Base-by-base conservation (phyloP, 2,888 invertebrate species). In the Thereva nobilitata region DNA sequence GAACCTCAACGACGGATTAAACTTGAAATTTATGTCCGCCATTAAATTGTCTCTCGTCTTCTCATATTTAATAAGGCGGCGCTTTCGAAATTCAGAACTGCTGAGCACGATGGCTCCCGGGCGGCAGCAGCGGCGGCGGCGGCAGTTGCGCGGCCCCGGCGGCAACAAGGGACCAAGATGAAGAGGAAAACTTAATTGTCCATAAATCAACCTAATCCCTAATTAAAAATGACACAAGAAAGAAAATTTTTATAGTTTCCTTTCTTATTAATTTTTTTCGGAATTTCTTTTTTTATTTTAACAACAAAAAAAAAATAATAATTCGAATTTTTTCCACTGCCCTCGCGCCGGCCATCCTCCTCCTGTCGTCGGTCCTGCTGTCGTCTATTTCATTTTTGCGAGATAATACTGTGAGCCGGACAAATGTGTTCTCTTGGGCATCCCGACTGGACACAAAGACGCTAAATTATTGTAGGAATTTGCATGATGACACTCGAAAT, bases 131-230 rank as follows among this genome's bases (percentile, higher is more conserved):
- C 23, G 23, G 23, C 23, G 2, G 2, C 23, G 23, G 1, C 23
- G 23, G 23, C 23, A 23, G 23, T 23, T 23, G 23, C 23, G 23
- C n/a, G n/a, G n/a, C 1, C 23, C 23, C 59, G 38, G 49, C 12
- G 49, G 38, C 47, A 37, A 47, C 59, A 49, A 59, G 59, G 59
- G 59, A 47, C 34, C 47, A 49, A 59, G 59, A 59, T 59, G 47
- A 42, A 59, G 59, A 59, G 59, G 49, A 59, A 23, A 59, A 59
- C 47, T 59, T 59, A 59, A 59, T 59, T 59, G 49, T 59, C 45
- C 59, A 59, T 59, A 59, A 59, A 59, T 59, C 59, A 59, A 59
- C 59, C 59, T 59, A 59, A 59, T 59, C 59, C 59, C 59, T 59
- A 59, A 59, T 59, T 59, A 59, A 59, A 59, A 59, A 59, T 49